Percentiles rank a stretch among this genome's conserved stretches.
Conservation (phyloP, 2,113 vertebrate species). For the Corvus cornix region DNA sequence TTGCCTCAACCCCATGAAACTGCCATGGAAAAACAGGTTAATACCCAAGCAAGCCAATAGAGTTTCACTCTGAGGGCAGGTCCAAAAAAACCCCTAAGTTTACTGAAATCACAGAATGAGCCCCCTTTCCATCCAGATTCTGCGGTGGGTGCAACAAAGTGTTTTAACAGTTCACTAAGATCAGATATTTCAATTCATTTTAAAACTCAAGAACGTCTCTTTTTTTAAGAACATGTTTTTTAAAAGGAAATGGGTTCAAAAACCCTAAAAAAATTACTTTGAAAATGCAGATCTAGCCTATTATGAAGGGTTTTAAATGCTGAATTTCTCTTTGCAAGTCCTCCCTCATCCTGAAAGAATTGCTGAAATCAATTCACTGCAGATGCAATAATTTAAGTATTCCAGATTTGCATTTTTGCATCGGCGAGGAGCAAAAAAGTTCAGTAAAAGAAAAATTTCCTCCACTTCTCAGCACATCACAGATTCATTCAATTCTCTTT, state of each 20-base stretch:
- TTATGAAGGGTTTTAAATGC: neutral
- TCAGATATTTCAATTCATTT: neutral
- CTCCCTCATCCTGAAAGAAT: neutral
- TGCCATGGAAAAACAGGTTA: conserved; percentile 5
- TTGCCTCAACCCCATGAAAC: neutral
- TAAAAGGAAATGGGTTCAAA: neutral
- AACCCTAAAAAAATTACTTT: neutral
- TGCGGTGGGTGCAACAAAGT: neutral
- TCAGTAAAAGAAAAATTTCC: neutral
- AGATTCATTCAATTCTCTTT: neutral
- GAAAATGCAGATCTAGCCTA: neutral
- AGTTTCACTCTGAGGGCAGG: neutral
- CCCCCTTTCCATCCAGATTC: neutral
- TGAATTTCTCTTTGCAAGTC: neutral
- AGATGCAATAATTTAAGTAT: neutral
- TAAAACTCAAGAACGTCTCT: neutral
- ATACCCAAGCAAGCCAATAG: neutral
- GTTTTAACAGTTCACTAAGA: neutral
- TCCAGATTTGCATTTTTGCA: neutral
- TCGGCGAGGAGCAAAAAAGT: rapidly evolving
- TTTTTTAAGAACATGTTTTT: neutral
- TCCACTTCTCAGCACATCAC: neutral
- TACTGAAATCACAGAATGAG: neutral
- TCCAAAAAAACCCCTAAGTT: neutral
- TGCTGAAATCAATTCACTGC: neutral